Conservation (phyloP, 2,113 vertebrate genomes). For the Rhinogobius similis region DNA sequence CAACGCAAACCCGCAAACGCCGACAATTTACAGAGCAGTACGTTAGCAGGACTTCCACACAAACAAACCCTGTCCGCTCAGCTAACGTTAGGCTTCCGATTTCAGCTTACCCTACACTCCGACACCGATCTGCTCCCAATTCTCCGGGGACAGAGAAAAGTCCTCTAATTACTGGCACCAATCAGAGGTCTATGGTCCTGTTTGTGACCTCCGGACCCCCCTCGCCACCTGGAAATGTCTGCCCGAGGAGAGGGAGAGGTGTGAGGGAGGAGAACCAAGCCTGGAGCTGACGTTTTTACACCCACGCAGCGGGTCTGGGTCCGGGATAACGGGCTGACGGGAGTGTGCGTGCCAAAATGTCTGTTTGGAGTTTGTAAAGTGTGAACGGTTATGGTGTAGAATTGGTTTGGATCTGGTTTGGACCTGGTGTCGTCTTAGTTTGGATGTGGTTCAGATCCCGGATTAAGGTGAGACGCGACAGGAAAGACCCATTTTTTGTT, state of each 20-base stretch:
- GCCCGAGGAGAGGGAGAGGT: conserved; percentile 58
- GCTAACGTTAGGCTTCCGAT: conserved; percentile 51
- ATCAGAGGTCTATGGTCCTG: conserved; percentile 61
- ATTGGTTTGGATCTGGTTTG: too few relatives aligned
- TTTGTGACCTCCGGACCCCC: conserved; percentile 48
- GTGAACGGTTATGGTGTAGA: too few relatives aligned
- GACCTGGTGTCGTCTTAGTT: too few relatives aligned
- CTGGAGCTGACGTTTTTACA: not conserved
- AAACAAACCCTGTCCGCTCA: conserved; percentile 24
- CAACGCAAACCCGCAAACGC: not conserved
- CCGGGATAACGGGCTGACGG: not conserved
- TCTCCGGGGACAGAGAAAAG: conserved; percentile 62
- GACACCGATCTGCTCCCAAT: conserved; percentile 61
- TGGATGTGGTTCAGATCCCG: too few relatives aligned
- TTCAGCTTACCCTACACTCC: conserved; percentile 43
- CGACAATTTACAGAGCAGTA: not conserved
- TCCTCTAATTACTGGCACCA: conserved; percentile 74
- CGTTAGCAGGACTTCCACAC: not conserved
- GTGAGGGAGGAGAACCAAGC: conserved; percentile 42
- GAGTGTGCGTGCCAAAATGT: too few relatives aligned
- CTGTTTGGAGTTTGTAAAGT: too few relatives aligned
- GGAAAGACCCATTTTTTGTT: too few relatives aligned
- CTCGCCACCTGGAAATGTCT: conserved; percentile 67
- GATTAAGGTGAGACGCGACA: too few relatives aligned
- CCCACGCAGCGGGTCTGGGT: not conserved